phyloP scores from a whole-genome alignment of 2,888 invertebrate genomes.

The Aspidapion aeneum region DNA sequence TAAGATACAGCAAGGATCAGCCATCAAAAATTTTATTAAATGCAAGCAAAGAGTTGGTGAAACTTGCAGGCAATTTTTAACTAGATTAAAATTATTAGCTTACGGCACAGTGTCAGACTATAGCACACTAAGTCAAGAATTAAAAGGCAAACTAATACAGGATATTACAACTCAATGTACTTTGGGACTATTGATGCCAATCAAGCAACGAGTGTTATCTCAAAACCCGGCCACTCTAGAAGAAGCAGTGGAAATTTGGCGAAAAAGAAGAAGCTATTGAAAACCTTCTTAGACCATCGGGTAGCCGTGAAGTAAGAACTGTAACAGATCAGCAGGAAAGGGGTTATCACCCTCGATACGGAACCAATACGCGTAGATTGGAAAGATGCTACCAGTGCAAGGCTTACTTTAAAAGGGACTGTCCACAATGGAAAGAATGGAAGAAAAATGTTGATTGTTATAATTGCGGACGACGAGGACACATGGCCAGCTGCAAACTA shows the following conservation, averaged over 20 bases:
- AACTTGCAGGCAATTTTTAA: conserved; percentile 2
- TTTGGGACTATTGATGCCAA: conserved; percentile 6
- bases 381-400: too few relatives aligned
- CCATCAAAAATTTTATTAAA: conserved; percentile 1
- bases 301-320: background rate
- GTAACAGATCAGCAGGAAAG: background rate
- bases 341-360: too few relatives aligned
- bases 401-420: background rate
- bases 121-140: too few relatives aligned
- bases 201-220: conserved; percentile 2
- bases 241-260: background rate
- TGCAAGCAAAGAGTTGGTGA: conserved; percentile 1
- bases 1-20: background rate
- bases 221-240: background rate
- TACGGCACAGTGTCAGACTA: background rate
- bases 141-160: background rate
- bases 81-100: background rate
- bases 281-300: background rate
- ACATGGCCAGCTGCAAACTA: too few relatives aligned
- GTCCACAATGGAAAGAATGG: background rate
- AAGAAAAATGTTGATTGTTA: too few relatives aligned
- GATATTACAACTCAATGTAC: conserved; percentile 6
- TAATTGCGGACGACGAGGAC: too few relatives aligned
- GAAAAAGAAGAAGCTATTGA: conserved; percentile 7
- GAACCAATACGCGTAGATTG: too few relatives aligned